Percentiles rank a stretch among this genome's conserved stretches.
phyloP scores from a whole-genome alignment of 1,140 invertebrate species.

The Parapsyche elsis region DNA sequence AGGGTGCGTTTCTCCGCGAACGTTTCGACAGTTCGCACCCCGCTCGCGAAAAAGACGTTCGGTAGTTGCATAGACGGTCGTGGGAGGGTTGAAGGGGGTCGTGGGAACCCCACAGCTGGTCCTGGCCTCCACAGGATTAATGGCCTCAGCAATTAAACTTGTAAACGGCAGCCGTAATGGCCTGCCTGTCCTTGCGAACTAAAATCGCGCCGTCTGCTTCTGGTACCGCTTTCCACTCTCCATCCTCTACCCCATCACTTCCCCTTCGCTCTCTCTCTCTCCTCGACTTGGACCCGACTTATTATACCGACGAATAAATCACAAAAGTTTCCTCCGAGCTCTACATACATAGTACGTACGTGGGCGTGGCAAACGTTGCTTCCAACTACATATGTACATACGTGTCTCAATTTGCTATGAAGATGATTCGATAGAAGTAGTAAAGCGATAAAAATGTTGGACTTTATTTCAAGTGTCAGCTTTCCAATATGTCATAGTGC shows the following conservation, averaged over 20 bases:
- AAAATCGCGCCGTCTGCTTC: constrained; percentile 40
- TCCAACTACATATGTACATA: not conserved
- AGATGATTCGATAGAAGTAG: too few relatives aligned
- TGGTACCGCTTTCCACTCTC: not conserved
- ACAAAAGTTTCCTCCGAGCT: not conserved
- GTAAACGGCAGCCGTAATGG: constrained; percentile 49
- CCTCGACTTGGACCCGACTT: constrained; percentile 1
- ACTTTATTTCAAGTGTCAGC: too few relatives aligned
- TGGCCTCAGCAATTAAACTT: constrained; percentile 54
- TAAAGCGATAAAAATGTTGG: too few relatives aligned
- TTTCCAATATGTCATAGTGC: too few relatives aligned
- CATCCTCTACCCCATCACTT: not conserved
- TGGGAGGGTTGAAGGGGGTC: constrained; percentile 10
- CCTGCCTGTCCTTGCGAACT: constrained; percentile 36
- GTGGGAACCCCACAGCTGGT: constrained; percentile 43
- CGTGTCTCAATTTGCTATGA: too few relatives aligned
- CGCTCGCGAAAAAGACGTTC: too few relatives aligned
- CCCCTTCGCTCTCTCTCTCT: not conserved
- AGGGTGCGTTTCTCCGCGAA: not conserved
- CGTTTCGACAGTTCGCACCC: not conserved
- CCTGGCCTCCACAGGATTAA: constrained; percentile 42
- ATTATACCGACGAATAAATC: constrained; percentile 1
- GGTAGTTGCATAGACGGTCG: not conserved
- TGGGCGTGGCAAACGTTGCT: not conserved
- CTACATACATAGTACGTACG: not conserved